Evolutionary conservation across 2,797 vertebrate genomes (phyloP).

Genomic region (Benthosema pterotum): DNA sequence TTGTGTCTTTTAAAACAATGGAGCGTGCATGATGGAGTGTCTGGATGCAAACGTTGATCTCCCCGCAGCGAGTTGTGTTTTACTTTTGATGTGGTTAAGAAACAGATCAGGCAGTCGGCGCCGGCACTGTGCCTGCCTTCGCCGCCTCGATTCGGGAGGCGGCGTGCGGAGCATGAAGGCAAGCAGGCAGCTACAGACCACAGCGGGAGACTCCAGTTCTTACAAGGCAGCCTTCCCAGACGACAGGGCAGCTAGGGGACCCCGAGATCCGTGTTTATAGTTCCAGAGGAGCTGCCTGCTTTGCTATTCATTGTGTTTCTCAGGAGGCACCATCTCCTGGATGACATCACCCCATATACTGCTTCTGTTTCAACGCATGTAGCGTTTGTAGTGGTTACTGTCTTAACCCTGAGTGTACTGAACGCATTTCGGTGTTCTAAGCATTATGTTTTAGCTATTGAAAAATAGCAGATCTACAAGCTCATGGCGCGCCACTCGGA

Average conservation of each 20-base stretch:
- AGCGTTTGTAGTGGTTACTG: background rate
- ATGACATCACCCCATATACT: constrained; percentile 43
- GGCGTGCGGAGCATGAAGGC: constrained; percentile 8
- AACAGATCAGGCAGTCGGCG: constrained; percentile 10
- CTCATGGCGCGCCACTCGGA: too few species aligned
- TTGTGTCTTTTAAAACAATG: constrained; percentile 4
- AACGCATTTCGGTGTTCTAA: too few species aligned
- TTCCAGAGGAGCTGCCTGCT: constrained; percentile 33
- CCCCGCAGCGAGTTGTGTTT: background rate
- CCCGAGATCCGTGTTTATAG: constrained; percentile 47
- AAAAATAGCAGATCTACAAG: too few species aligned
- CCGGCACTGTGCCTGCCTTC: background rate
- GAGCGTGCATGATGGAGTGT: too few species aligned
- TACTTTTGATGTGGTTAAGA: background rate
- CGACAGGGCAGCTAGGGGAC: background rate
- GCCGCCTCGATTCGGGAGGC: constrained; percentile 15
- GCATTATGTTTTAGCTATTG: too few species aligned
- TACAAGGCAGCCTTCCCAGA: constrained; percentile 34
- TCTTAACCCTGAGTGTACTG: too few species aligned
- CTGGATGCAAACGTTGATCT: too few species aligned
- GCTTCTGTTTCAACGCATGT: constrained; percentile 12
- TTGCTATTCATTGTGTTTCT: constrained; percentile 49
- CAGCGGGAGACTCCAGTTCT: constrained; percentile 55
- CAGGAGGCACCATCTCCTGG: constrained; percentile 50
- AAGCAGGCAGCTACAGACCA: constrained; percentile 9